These are phyloP conservation scores for Meloidogyne chitwoodi DNA, from an alignment of 1,140 invertebrate genomes.

Conservation along the genomic window DNA sequence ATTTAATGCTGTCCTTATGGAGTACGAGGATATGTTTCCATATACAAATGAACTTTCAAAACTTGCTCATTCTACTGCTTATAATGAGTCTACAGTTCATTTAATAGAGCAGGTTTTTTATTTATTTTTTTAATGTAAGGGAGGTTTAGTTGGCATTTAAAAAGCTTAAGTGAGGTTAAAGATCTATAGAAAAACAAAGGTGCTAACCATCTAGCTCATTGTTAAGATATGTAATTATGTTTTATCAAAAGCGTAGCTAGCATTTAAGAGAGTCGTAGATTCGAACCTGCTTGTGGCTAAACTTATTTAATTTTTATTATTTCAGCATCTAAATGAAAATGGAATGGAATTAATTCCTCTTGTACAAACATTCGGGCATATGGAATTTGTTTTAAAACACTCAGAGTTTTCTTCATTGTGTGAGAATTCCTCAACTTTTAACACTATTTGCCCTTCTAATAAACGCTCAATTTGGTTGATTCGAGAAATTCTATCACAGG, in stretches of 20 bases:
- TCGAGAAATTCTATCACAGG: slow-evolving; percentile 64
- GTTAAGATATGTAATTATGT: too few species aligned
- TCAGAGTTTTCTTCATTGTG: slow-evolving; percentile 61
- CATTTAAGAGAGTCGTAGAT: too few species aligned
- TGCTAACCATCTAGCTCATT: too few species aligned
- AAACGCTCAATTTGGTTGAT: slow-evolving; percentile 63
- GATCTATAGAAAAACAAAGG: too few species aligned
- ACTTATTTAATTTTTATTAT: slow-evolving; percentile 59
- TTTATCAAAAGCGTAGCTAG: too few species aligned
- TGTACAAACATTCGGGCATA: slow-evolving; percentile 76
- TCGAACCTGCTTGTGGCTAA: too few species aligned
- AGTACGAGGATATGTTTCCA: slow-evolving; percentile 92
- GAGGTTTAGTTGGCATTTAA: too few species aligned
- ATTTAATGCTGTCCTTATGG: slow-evolving; percentile 81
- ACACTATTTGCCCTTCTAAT: slow-evolving; percentile 64
- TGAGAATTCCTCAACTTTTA: slow-evolving; percentile 61
- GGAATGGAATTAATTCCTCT: slow-evolving; percentile 80
- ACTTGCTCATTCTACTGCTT: slow-evolving; percentile 59
- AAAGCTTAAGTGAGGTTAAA: too few species aligned
- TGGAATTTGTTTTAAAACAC: slow-evolving; percentile 67
- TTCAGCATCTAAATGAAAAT: slow-evolving; percentile 60
- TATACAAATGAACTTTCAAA: slow-evolving; percentile 70
- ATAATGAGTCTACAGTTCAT: background rate
- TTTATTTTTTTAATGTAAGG: too few species aligned
- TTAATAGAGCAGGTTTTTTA: background rate